A percentile compares a stretch with the other conserved stretches of the same genome.
Conservation (phyloP, 2,797 vertebrate genomes). For the Emydoidea blandingii region DNA sequence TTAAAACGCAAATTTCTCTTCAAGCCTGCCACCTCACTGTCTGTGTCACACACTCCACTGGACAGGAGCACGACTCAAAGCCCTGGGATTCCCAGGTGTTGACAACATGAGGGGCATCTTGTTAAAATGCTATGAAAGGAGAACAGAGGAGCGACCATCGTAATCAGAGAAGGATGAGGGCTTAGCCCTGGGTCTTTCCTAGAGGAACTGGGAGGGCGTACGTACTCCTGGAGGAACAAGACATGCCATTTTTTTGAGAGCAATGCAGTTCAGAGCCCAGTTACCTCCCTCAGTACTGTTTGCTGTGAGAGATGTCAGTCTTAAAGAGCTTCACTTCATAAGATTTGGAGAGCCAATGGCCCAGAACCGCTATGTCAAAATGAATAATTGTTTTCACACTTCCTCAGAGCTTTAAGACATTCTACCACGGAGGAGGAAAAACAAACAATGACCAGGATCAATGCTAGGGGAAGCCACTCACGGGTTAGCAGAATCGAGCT, state of each 20-base stretch:
- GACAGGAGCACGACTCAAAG: background rate
- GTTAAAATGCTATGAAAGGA: accelerated
- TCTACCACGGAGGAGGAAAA: background rate
- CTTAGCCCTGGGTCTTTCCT: background rate
- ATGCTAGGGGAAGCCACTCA: accelerated
- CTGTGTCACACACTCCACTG: background rate
- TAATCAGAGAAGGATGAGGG: background rate
- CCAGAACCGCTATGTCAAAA: slow-evolving; percentile 6
- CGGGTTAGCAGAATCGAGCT: background rate
- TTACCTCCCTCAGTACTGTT: background rate
- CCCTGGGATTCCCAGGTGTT: background rate
- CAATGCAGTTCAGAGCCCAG: background rate
- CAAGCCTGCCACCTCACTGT: slow-evolving; percentile 24
- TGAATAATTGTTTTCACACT: slow-evolving; percentile 2
- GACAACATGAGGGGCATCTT: background rate
- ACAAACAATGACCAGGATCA: background rate
- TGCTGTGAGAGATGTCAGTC: slow-evolving; percentile 25
- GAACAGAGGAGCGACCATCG: accelerated
- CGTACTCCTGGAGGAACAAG: accelerated
- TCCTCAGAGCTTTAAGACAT: background rate
- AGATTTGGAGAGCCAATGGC: background rate
- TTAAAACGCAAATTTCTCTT: slow-evolving; percentile 81
- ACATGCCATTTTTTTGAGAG: too few relatives aligned
- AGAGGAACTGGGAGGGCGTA: accelerated
- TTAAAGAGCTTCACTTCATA: background rate